Conservation (phyloP, 2,113 vertebrate species). For the Tenebrosternarchus preto region DNA sequence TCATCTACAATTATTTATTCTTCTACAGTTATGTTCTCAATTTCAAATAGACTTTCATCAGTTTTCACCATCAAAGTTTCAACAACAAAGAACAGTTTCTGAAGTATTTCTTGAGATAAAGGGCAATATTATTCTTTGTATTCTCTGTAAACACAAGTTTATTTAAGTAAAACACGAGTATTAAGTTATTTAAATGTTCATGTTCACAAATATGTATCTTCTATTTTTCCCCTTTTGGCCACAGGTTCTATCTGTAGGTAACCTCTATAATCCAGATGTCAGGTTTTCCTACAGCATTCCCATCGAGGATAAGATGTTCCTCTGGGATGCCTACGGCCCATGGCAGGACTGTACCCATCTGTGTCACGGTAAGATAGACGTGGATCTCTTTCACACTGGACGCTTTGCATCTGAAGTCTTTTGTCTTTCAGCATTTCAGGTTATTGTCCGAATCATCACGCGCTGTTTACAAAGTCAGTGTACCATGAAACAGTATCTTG, state of each 20-base stretch:
- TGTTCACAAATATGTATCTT: not conserved
- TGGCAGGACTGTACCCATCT: constrained; percentile 93
- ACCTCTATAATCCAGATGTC: constrained; percentile 92
- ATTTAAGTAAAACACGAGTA: no score
- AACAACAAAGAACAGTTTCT: no score
- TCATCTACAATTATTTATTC: not conserved
- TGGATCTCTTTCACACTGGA: constrained; percentile 7
- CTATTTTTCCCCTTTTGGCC: not conserved
- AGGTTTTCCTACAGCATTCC: constrained; percentile 96
- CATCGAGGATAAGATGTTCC: constrained; percentile 91
- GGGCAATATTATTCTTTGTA: no score
- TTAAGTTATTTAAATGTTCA: no score
- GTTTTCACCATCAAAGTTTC: no score
- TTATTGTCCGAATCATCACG: not conserved
- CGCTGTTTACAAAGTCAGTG: not conserved
- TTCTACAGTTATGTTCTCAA: no score
- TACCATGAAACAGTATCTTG: no score
- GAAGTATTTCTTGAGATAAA: no score
- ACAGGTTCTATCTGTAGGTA: constrained; percentile 95
- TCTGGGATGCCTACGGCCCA: constrained; percentile 92
- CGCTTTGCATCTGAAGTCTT: not conserved
- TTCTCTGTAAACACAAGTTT: no score
- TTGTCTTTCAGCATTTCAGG: not conserved
- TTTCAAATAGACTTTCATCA: no score
- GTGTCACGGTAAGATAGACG: constrained; percentile 86